Conservation (phyloP, 2,797 vertebrate species). For the Tarsius wallacei region DNA sequence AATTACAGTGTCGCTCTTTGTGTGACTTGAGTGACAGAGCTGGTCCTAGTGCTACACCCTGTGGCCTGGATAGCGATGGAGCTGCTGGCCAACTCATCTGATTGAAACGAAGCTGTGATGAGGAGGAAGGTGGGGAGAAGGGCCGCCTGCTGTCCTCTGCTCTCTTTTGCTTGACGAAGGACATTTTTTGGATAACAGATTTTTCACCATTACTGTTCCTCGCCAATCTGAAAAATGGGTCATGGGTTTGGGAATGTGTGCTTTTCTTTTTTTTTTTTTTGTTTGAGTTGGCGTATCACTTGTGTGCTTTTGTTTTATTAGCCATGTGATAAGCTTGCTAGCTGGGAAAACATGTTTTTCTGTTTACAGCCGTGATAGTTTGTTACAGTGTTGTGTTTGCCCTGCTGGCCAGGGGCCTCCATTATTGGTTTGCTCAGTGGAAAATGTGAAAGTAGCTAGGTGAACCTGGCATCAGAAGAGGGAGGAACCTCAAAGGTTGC, state of each 20-base stretch:
- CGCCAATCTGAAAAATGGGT: slow-evolving; percentile 36
- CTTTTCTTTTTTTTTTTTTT: too few species aligned
- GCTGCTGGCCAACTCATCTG: not conserved
- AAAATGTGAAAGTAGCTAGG: slow-evolving; percentile 11
- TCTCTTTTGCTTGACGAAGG: not conserved
- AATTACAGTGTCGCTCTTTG: slow-evolving; percentile 13
- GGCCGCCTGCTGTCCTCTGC: not conserved
- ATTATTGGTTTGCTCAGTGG: slow-evolving; percentile 27
- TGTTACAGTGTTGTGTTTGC: too few species aligned
- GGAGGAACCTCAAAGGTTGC: not conserved
- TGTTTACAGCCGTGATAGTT: not conserved
- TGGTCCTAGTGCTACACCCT: slow-evolving; percentile 4
- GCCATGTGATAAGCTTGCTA: slow-evolving; percentile 12
- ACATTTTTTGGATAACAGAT: not conserved
- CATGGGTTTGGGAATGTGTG: slow-evolving; percentile 28
- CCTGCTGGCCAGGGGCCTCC: not conserved
- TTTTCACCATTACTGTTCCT: slow-evolving; percentile 46
- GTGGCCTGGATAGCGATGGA: not conserved
- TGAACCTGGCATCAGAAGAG: slow-evolving; percentile 28
- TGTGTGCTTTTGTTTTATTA: slow-evolving; percentile 29
- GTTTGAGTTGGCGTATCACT: too few species aligned
- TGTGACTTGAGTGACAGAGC: slow-evolving; percentile 33
- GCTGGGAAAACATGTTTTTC: slow-evolving; percentile 40
- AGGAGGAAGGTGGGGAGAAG: not conserved
- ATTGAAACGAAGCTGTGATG: not conserved